These are phyloP conservation scores for Petrocephalus sullivani DNA, from an alignment of 2,797 vertebrate genomes.

Conservation along the genomic window DNA sequence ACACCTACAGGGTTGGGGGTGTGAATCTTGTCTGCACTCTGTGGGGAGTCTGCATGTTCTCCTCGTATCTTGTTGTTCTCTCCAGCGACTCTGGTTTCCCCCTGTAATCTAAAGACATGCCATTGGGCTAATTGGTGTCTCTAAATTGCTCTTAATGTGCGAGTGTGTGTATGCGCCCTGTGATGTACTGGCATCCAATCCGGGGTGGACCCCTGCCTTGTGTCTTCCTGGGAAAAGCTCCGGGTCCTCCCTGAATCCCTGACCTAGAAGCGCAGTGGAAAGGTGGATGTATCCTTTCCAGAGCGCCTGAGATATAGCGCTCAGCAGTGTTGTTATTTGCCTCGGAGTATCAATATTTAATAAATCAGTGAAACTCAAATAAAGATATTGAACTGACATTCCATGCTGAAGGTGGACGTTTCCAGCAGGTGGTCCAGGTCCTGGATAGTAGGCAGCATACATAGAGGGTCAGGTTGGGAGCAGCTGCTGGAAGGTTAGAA, in stretches of 20 bases:
- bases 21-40: neutral
- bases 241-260: neutral
- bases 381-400: neutral
- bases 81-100: neutral
- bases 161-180: neutral
- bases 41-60: neutral
- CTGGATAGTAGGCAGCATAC: neutral
- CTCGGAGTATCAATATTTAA: neutral
- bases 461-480: neutral
- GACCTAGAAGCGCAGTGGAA: neutral
- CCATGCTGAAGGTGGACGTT: neutral
- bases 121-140: neutral
- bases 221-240: neutral
- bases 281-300: neutral
- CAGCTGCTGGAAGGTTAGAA: neutral
- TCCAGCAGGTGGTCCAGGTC: neutral
- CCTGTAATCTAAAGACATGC: neutral
- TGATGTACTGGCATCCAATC: neutral
- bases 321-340: neutral
- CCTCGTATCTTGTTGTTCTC: neutral
- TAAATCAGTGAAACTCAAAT: neutral
- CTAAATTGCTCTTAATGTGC: neutral
- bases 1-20: neutral
- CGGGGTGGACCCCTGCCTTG: neutral
- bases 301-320: neutral